A percentile compares a stretch with the other conserved stretches of the same genome.
phyloP scores from a whole-genome alignment of 2,113 vertebrate genomes.

The Sakesphorus luctuosus region DNA sequence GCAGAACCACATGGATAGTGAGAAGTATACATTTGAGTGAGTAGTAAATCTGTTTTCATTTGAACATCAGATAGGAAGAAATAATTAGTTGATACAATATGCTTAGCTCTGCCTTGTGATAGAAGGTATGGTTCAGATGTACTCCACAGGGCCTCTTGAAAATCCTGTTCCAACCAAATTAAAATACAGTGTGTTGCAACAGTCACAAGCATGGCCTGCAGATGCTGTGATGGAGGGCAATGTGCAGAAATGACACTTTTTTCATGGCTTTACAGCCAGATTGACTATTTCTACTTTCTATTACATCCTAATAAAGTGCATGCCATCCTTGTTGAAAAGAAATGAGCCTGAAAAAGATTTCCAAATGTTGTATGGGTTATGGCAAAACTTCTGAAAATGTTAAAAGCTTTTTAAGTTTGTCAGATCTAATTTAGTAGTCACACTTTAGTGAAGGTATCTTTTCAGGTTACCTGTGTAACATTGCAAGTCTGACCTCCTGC shows the following conservation, averaged over 20 bases:
- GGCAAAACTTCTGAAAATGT: not conserved
- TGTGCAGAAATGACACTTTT: not conserved
- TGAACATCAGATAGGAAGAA: not conserved
- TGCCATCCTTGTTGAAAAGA: not conserved
- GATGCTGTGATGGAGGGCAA: not conserved
- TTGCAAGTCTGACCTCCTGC: not conserved
- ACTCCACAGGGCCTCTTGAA: not conserved
- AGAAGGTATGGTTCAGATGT: not conserved
- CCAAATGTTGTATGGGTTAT: not conserved
- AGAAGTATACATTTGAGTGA: not conserved
- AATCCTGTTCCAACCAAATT: not conserved
- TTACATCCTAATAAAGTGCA: not conserved
- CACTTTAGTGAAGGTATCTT: not conserved
- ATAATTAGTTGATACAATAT: not conserved
- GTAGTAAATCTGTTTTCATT: not conserved
- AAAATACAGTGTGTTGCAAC: not conserved
- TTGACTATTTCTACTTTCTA: not conserved
- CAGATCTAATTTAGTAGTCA: not conserved
- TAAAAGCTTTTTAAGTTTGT: not conserved
- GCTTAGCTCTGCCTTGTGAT: not conserved
- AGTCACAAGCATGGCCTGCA: not conserved
- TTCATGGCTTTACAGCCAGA: not conserved
- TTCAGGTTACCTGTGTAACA: not conserved
- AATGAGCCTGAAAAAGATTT: not conserved
- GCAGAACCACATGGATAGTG: not conserved